These are phyloP conservation scores for Heliconius aoede DNA, from an alignment of 2,888 invertebrate genomes.

Conservation along the genomic window DNA sequence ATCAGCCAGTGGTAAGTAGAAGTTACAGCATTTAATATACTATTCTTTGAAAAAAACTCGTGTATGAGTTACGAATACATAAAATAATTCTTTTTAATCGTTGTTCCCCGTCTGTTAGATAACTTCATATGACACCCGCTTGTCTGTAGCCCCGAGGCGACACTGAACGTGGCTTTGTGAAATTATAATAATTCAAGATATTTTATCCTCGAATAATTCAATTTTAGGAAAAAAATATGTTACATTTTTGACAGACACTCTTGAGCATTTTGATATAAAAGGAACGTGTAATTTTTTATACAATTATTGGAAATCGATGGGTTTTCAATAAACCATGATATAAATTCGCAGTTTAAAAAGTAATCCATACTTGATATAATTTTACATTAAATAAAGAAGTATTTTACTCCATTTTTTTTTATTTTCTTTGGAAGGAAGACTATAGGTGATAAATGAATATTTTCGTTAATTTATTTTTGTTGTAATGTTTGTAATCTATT, in stretches of 20 bases:
- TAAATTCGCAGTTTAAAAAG: too few relatives aligned
- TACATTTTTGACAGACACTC: constrained; percentile 3
- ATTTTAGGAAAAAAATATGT: constrained; percentile 5
- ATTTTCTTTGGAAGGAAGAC: too few relatives aligned
- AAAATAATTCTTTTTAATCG: constrained; percentile 11
- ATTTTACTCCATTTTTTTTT: too few relatives aligned
- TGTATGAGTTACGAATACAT: constrained; percentile 1
- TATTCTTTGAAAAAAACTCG: too few relatives aligned
- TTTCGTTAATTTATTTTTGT: too few relatives aligned
- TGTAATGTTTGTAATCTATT: too few relatives aligned
- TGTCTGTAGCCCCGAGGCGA: constrained; percentile 24
- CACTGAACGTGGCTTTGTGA: constrained; percentile 17
- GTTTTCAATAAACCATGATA: neutral
- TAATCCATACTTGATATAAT: too few relatives aligned
- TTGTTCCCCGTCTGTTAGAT: constrained; percentile 14
- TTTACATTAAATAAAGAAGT: too few relatives aligned
- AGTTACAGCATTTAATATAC: too few relatives aligned
- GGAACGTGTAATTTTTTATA: neutral
- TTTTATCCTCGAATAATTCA: constrained; percentile 24
- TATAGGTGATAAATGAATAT: too few relatives aligned
- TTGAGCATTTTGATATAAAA: neutral
- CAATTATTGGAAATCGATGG: neutral
- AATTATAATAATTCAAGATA: constrained; percentile 22
- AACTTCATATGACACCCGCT: constrained; percentile 24
- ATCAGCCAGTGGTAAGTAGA: too few relatives aligned